These are phyloP conservation scores for Enteromius paludinosus DNA, from an alignment of 2,797 vertebrate genomes.

Conservation along the genomic window DNA sequence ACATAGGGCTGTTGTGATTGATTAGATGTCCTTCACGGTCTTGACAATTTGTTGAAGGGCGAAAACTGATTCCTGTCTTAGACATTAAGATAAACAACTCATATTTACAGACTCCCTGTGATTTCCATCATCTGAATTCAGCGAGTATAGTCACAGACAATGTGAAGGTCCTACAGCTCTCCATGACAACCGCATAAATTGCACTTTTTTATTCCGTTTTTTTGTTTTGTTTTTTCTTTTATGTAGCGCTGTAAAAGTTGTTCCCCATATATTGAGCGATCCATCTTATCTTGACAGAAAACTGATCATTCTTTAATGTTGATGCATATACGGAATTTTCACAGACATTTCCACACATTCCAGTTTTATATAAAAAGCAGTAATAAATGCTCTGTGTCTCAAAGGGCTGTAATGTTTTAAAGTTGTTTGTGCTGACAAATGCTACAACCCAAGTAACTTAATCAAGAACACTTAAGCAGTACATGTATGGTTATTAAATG, in stretches of 20 bases:
- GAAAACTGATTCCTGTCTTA: conserved; percentile 67
- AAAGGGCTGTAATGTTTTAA: conserved; percentile 29
- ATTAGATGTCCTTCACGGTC: conserved; percentile 70
- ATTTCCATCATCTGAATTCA: conserved; percentile 69
- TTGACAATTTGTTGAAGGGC: conserved; percentile 78
- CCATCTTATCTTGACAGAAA: conserved; percentile 70
- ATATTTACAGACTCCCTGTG: conserved; percentile 74
- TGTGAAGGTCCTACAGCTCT: conserved; percentile 67
- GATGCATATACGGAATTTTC: conserved; percentile 64
- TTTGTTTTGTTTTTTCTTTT: conserved; percentile 43
- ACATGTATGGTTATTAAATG: conserved; percentile 30
- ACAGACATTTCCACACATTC: conserved; percentile 40
- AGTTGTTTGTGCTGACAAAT: conserved; percentile 33
- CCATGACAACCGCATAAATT: conserved; percentile 76
- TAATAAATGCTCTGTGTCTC: conserved; percentile 31
- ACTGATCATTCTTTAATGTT: conserved; percentile 65
- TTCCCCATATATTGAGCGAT: conserved; percentile 67
- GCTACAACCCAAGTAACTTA: background rate
- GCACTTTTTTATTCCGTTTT: conserved; percentile 69
- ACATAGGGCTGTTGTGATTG: conserved; percentile 70
- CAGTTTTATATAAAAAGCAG: conserved; percentile 18
- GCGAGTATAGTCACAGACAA: conserved; percentile 68
- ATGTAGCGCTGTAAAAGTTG: conserved; percentile 46
- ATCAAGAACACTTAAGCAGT: conserved; percentile 28
- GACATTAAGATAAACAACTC: conserved; percentile 76